These are phyloP conservation scores for Rhagoletis pomonella DNA, from an alignment of 1,140 invertebrate genomes.

Conservation along the genomic window DNA sequence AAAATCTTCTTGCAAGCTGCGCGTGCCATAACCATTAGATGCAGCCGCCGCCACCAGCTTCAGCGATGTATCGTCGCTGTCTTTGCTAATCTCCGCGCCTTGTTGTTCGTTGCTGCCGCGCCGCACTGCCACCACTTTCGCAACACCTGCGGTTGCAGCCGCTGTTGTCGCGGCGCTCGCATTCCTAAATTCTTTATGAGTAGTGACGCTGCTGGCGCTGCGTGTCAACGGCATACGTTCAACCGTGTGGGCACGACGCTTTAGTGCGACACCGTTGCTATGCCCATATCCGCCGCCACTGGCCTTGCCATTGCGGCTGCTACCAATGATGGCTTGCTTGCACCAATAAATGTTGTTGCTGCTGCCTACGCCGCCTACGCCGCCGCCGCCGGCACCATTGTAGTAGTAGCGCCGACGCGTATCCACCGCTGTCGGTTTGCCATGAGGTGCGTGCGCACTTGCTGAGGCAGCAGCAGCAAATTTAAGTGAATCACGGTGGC, in stretches of 20 bases:
- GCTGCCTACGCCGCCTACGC: not conserved
- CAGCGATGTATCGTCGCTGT: not conserved
- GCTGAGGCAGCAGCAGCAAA: not conserved
- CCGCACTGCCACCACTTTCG: conserved; percentile 1
- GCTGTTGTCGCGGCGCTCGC: conserved; percentile 25
- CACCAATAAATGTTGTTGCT: conserved; percentile 69
- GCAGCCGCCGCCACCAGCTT: too few relatives aligned
- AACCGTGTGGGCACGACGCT: not conserved
- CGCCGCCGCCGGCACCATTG: not conserved
- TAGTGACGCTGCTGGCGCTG: conserved; percentile 62
- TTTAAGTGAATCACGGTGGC: conserved; percentile 39
- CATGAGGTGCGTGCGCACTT: not conserved
- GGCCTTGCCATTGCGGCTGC: not conserved
- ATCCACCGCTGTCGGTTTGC: not conserved
- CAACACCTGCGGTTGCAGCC: not conserved
- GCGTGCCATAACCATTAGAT: not conserved
- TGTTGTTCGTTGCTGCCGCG: not conserved
- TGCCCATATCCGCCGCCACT: not conserved
- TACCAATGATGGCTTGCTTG: conserved; percentile 62
- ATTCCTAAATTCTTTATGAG: conserved; percentile 61
- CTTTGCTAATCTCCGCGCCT: not conserved
- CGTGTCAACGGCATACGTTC: conserved; percentile 56
- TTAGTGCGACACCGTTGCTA: not conserved
- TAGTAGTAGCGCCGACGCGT: conserved; percentile 26
- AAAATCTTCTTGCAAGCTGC: not conserved